These are phyloP conservation scores for Cantharis rustica DNA, from an alignment of 2,888 invertebrate species.

Conservation along the genomic window DNA sequence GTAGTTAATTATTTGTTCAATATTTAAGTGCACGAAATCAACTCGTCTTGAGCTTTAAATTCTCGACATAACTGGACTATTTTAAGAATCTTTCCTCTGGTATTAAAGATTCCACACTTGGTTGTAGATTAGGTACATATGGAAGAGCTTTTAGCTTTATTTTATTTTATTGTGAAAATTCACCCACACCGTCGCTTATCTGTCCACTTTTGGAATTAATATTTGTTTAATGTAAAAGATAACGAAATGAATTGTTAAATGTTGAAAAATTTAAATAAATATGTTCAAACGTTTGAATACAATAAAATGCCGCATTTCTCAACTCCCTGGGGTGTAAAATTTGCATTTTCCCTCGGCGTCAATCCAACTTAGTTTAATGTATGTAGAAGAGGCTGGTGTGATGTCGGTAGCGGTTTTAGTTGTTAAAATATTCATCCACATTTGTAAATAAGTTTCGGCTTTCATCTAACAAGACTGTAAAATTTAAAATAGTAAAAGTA, in stretches of 20 bases:
- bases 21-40: constrained; percentile 13
- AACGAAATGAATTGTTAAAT: constrained; percentile 6
- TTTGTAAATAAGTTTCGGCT: constrained; percentile 19
- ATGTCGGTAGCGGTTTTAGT: constrained; percentile 35
- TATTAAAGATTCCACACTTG: background rate
- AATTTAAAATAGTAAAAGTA: constrained; percentile 5
- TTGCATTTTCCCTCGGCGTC: constrained; percentile 38
- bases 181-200: background rate
- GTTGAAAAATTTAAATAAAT: constrained; percentile 27
- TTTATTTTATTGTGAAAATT: background rate
- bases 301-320: constrained; percentile 33
- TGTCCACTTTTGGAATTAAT: background rate
- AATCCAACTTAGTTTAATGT: constrained; percentile 40
- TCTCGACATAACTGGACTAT: constrained; percentile 28
- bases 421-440: constrained; percentile 34
- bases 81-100: constrained; percentile 16
- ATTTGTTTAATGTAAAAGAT: background rate
- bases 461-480: constrained; percentile 13
- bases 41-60: constrained; percentile 16
- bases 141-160: background rate
- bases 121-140: background rate
- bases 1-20: constrained; percentile 18
- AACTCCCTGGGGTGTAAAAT: constrained; percentile 33
- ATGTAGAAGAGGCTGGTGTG: constrained; percentile 33
- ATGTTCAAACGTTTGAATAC: constrained; percentile 39